Evolutionary conservation across 2,797 vertebrate genomes (phyloP), one percentile per base, ranked within the genome.

Genomic region (Urocyon cinereoargenteus): DNA sequence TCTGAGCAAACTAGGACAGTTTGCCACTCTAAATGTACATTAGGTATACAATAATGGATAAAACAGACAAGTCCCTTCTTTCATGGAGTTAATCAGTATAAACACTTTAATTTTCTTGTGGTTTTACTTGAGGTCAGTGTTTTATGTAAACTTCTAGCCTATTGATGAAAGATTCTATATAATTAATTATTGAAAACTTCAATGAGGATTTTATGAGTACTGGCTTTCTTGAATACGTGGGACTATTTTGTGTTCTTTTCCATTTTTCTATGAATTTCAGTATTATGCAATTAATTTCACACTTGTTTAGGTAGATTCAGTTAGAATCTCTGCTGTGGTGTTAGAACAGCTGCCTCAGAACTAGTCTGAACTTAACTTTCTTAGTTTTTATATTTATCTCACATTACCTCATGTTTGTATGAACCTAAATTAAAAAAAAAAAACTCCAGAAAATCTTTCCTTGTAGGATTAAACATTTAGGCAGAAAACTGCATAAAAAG

Each of bases 201-300:
- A 91, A 0, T 89, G 66, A 72, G 55, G 31, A 73, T 78, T 89
- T 83, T 79, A 86, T 73, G 40, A 97, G 55, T 88, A 21, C 40
- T 31, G 12, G 51, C 11, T 91, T 83, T 85, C 72, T 90, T 66
- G 26, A 72, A 53, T 81, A 88, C 34, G 49, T 83, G 13, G 34
- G 21, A 7, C 49, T 91, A 49, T 59, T 89, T 9, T 77, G 2
- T 85, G 28, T 26, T 14, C 66, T 14, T 53, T 94, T 51, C 1
- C 11, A 18, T 7, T 91, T 83, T 95, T 77, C 36, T 70, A 55
- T 78, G 14, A 91, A 89, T 93, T 96, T 88, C 14, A 91, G 19
- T 85, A 81, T 64, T 96, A 87, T 91, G 24, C 22, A 85, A 49
- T 83, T 88, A 84, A 75, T 85, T 96, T 96, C 88, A 14, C 5